A percentile compares a stretch with the other conserved stretches of the same genome.
These are phyloP conservation scores for Drosophila ironensis DNA, from an alignment of 1,140 invertebrate genomes.

Conservation along the genomic window DNA sequence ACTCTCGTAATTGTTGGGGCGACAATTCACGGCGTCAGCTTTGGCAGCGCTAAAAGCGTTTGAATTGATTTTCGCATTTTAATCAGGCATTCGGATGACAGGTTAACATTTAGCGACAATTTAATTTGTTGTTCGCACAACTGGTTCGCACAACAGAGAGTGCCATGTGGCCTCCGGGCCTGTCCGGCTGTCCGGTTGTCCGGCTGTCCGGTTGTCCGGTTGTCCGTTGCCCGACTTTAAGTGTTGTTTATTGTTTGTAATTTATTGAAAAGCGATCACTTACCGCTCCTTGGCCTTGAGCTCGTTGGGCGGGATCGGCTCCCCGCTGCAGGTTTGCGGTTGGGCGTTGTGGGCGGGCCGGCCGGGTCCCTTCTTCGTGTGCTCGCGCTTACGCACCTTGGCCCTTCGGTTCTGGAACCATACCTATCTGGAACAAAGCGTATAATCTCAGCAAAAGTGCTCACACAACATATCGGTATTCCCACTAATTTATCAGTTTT, in stretches of 20 bases:
- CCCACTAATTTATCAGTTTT: too few species aligned
- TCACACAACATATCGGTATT: not conserved
- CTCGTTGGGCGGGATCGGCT: conserved; percentile 97
- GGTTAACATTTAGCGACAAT: not conserved
- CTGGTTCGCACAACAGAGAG: not conserved
- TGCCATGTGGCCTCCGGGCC: too few species aligned
- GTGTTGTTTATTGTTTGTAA: not conserved
- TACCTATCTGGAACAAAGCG: conserved; percentile 88
- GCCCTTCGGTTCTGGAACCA: conserved; percentile 99
- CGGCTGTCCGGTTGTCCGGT: too few species aligned
- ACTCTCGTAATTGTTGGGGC: not conserved
- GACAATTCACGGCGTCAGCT: not conserved
- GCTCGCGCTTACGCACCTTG: conserved; percentile 99
- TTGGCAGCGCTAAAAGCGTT: not conserved
- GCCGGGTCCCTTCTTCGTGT: conserved; percentile 99
- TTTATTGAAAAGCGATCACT: conserved; percentile 46
- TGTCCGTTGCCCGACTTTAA: too few species aligned
- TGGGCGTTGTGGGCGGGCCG: conserved; percentile 99
- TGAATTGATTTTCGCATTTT: not conserved
- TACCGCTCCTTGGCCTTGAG: conserved; percentile 92
- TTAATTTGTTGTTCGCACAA: not conserved
- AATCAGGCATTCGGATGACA: not conserved
- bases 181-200: too few species aligned
- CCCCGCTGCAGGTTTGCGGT: conserved; percentile 98
- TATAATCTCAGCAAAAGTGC: conserved; percentile 81